These are phyloP conservation scores for Eristalis pertinax DNA, from an alignment of 2,888 invertebrate species.

Conservation along the genomic window DNA sequence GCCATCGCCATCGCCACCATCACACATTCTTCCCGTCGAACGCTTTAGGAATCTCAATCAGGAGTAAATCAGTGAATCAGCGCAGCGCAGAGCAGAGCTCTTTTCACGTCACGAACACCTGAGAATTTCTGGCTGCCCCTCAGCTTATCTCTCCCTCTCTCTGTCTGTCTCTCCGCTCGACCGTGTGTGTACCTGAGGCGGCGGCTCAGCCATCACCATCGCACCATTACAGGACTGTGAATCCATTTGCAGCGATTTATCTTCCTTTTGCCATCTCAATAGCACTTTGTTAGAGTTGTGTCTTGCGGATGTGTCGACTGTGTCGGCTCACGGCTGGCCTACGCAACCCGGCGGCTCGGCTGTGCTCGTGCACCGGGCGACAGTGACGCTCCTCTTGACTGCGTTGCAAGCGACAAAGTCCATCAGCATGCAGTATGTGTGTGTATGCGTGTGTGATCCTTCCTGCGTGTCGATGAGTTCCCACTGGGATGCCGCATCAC, in stretches of 20 bases:
- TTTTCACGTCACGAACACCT: slow-evolving; percentile 72
- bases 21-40: slow-evolving; percentile 47
- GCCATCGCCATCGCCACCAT: neutral
- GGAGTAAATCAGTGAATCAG: slow-evolving; percentile 72
- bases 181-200: slow-evolving; percentile 64
- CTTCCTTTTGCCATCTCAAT: slow-evolving; percentile 71
- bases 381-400: slow-evolving; percentile 9
- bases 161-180: slow-evolving; percentile 39
- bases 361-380: neutral
- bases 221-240: slow-evolving; percentile 71
- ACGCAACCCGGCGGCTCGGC: slow-evolving; percentile 38
- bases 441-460: slow-evolving; percentile 18
- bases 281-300: slow-evolving; percentile 68
- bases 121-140: slow-evolving; percentile 65
- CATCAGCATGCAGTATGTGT: slow-evolving; percentile 36
- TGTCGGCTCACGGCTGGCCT: slow-evolving; percentile 47
- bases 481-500: slow-evolving; percentile 27
- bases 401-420: no score
- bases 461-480: slow-evolving; percentile 57
- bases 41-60: slow-evolving; percentile 70
- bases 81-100: slow-evolving; percentile 30
- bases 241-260: slow-evolving; percentile 71
- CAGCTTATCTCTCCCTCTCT: slow-evolving; percentile 44
- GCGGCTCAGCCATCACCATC: slow-evolving; percentile 67
- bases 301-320: slow-evolving; percentile 45